Evolutionary conservation across 2,888 invertebrate species (phyloP).

Genomic region (Caenorhabditis afra): DNA sequence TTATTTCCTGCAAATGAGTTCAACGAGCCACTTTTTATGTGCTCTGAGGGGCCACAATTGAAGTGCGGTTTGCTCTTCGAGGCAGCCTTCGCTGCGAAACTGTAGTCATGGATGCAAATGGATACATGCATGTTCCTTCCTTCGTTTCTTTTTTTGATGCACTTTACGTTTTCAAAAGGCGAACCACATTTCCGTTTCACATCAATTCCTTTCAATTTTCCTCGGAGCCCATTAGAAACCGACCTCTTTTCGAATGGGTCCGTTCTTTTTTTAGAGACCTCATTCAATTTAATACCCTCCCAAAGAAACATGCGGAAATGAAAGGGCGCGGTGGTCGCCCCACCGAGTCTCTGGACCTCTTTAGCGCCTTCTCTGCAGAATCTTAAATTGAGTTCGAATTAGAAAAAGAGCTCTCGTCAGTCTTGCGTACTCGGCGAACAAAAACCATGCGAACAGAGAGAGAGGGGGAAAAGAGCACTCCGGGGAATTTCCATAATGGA

Average conservation of each 20-base stretch:
- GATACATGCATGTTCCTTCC: neutral
- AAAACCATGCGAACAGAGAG: slow-evolving; percentile 5
- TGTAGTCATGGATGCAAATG: slow-evolving; percentile 15
- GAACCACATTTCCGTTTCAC: neutral
- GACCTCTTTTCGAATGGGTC: slow-evolving; percentile 21
- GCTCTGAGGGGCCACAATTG: no score
- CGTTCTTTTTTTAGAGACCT: slow-evolving; percentile 32
- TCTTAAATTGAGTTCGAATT: slow-evolving; percentile 48
- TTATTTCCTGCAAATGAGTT: neutral
- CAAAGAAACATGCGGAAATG: slow-evolving; percentile 14
- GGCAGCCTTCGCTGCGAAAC: neutral
- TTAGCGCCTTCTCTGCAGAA: slow-evolving; percentile 36
- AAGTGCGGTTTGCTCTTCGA: no score
- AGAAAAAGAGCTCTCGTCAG: slow-evolving; percentile 21
- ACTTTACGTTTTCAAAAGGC: no score
- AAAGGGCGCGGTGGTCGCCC: no score
- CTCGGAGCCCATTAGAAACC: neutral
- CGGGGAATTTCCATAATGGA: neutral
- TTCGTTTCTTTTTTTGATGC: neutral
- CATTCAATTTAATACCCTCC: slow-evolving; percentile 46
- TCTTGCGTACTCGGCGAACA: slow-evolving; percentile 17
- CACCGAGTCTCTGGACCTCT: slow-evolving; percentile 13
- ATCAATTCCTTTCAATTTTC: slow-evolving; percentile 3
- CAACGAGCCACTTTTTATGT: no score
- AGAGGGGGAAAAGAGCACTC: no score